Base-by-base conservation (phyloP, 2,888 invertebrate species). In the Noctuana brunneofusca region DNA sequence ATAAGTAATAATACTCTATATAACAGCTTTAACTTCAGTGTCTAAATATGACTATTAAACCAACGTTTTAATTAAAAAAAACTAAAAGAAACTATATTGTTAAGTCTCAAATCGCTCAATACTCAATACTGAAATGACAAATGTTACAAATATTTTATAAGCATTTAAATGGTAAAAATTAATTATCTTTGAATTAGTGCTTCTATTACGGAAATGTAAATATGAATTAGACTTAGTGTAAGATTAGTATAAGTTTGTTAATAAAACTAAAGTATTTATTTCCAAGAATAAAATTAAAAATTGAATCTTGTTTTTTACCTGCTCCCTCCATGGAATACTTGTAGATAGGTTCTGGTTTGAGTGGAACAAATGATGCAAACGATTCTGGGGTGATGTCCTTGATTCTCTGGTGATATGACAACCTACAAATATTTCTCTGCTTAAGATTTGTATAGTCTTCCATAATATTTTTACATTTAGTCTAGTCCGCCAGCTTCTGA, bases 351-450 rank as follows among this genome's bases (percentile, higher is more conserved):
- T 96, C 95, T 0, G 98, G 96, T 80, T 95, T 95, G 18, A 93
- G 89, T 1, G 99, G 99, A 65, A 98, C 94, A 69, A 99, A 93
- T 49, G 95, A 93, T 6, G 94, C 94, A 86, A 98, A 98, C 0
- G 95, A 92, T 74, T 96, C 96, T 3, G 99, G 98, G 80, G 98
- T 95, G 92, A 98, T 97, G 73, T 99, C 98, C 58, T 95, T 94
- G 65, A 99, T 96, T 74, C 98, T 93, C 83, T 98, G 97, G 82
- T 97, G 96, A 84, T 99, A 99, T 0, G 99, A 98, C 68, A 99
- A 92, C 76, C 97, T 96, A 53, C 38, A 63, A 56, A 41, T 3
- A 22, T 38, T 38, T 38, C 14, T 3, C 14, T 38, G 14, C 11
- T 38, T 38, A 14, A 3, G 6, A 14, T 14, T 38, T 38, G 14